phyloP scores from a whole-genome alignment of 2,888 invertebrate species.

The Pseudolycoriella hygida region DNA sequence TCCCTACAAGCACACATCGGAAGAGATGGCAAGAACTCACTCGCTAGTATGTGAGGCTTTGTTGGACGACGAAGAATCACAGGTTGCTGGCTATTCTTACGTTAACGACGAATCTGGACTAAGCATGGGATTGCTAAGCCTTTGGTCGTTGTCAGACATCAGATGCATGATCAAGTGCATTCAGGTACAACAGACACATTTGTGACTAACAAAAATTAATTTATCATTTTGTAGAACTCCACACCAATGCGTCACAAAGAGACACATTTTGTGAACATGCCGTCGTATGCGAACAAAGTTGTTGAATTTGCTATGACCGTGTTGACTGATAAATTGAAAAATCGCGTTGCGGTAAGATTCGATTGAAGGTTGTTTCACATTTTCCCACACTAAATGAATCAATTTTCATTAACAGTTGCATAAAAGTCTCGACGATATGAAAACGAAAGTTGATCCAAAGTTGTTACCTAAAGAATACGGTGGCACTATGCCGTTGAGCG shows the following conservation, averaged over 20 bases:
- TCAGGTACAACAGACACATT: constrained; percentile 33
- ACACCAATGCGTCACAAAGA: constrained; percentile 83
- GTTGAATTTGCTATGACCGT: constrained; percentile 68
- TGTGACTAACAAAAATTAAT: background rate
- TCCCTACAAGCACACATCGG: constrained; percentile 56
- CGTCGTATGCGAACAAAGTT: constrained; percentile 59
- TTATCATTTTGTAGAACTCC: constrained; percentile 43
- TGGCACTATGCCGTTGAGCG: constrained; percentile 58
- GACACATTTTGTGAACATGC: constrained; percentile 74
- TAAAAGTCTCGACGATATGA: constrained; percentile 52
- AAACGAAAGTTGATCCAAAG: constrained; percentile 48
- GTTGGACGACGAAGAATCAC: constrained; percentile 69
- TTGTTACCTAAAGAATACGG: constrained; percentile 79
- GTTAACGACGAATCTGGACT: constrained; percentile 68
- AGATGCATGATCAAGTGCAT: constrained; percentile 60
- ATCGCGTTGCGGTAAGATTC: constrained; percentile 52
- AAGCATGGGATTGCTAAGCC: constrained; percentile 64
- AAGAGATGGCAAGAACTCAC: constrained; percentile 71
- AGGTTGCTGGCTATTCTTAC: constrained; percentile 69
- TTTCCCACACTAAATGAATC: too few relatives aligned
- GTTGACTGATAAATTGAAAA: constrained; percentile 68
- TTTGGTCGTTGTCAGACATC: constrained; percentile 67
- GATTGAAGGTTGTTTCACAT: background rate
- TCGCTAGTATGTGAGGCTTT: constrained; percentile 70
- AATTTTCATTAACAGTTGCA: constrained; percentile 57